Evolutionary conservation across 1,140 invertebrate genomes (phyloP), one percentile per base, ranked within the genome.

Genomic region (Brachionus manjavacas): DNA sequence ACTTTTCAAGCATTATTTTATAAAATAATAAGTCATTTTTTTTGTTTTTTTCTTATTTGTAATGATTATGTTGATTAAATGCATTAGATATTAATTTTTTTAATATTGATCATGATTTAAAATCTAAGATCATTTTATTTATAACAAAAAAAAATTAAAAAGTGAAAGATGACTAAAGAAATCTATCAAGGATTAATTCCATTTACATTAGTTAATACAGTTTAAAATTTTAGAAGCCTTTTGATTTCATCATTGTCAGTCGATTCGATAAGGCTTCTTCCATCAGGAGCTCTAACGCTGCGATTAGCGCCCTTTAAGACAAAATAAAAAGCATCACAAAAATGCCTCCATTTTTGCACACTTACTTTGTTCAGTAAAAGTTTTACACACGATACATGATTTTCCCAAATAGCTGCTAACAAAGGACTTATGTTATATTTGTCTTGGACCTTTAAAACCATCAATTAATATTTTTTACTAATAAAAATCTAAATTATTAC

Each of bases 231-330:
- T 49, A 76, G 12, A 49, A 76, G 41, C 41, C 43, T 43, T 28
- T 52, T 76, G n/a, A 76, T 76, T 76, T 76, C 72, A 14, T 76
- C 72, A 49, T 76, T 76, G n/a, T 97, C 95, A 14, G 95, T 95
- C 85, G 93, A 94, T 86, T 96, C 94, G 80, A 95, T 88, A 88
- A 96, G 96, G 86, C 91, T 93, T 76, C 91, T 92, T 23, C 95
- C 95, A 90, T 96, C 94, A 60, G 95, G 95, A 52, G 95, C 93
- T 86, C 92, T 91, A 8, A 94, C 95, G 89, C 92, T 91, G 90
- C 94, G 95, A 85, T 92, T 92, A 84, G 95, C 95, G 86, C 95
- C 95, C 93, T 94, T 88, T 78, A 91, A 89, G 83, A 87, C 86
- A 86, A 86, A 81, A 81, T 85, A 66, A 49, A 85, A 46, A 70